phyloP scores from a whole-genome alignment of 1,140 invertebrate genomes.

The Papilio helenus region DNA sequence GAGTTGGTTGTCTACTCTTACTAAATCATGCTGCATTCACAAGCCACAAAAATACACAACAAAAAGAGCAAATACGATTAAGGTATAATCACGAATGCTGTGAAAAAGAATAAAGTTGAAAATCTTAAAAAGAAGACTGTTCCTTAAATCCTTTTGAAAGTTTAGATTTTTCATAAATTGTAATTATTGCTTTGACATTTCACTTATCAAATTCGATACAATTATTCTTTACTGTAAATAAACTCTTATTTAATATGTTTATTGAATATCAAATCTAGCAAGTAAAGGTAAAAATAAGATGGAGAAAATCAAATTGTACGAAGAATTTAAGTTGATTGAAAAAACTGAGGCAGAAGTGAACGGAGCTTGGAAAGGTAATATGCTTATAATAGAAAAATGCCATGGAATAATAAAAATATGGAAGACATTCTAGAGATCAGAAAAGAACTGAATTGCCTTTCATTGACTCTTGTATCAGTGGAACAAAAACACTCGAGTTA shows the following conservation, averaged over 20 bases:
- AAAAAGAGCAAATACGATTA: not conserved
- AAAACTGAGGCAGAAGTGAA: conserved; percentile 65
- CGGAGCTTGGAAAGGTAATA: conserved; percentile 68
- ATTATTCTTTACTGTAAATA: not conserved
- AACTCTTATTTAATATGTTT: not conserved
- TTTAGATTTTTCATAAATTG: not conserved
- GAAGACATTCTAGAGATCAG: no score
- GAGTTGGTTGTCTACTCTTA: no score
- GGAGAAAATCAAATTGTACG: conserved; percentile 59
- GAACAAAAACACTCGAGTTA: not conserved
- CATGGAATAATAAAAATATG: no score
- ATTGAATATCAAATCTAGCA: not conserved
- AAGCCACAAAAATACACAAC: no score
- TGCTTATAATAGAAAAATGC: not conserved
- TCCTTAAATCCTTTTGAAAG: not conserved
- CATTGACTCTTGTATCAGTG: not conserved
- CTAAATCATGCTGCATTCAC: no score
- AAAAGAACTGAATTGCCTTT: no score
- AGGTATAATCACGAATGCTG: not conserved
- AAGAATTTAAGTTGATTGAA: conserved; percentile 69
- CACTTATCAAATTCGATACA: conserved; percentile 2
- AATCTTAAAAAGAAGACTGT: not conserved
- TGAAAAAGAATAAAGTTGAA: not conserved
- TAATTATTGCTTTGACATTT: conserved; percentile 2
- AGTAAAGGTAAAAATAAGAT: conserved; percentile 39